Conservation (phyloP, 2,888 invertebrate species). For the Epirrita christyi region DNA sequence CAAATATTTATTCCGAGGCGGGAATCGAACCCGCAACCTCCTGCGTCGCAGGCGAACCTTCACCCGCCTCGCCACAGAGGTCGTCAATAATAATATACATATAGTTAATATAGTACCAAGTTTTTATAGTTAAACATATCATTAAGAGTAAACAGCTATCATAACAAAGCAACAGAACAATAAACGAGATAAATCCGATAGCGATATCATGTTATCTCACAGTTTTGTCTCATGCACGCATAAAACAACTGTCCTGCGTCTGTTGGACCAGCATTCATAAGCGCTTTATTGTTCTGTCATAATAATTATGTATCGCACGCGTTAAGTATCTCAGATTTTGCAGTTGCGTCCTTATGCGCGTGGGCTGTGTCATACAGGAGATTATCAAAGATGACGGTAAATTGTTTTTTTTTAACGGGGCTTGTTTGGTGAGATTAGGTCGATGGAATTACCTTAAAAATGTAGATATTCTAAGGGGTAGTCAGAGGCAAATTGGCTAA, state of each 20-base stretch:
- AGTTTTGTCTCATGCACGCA: slow-evolving; percentile 37
- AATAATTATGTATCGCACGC: slow-evolving; percentile 74
- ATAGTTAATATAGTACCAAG: too few species aligned
- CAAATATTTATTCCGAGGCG: too few species aligned
- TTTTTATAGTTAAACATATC: not conserved
- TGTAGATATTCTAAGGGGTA: too few species aligned
- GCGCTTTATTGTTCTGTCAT: slow-evolving; percentile 67
- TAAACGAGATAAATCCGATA: slow-evolving; percentile 62
- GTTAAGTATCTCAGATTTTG: slow-evolving; percentile 66
- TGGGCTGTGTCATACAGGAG: slow-evolving; percentile 19
- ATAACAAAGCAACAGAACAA: slow-evolving; percentile 51
- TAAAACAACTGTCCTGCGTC: slow-evolving; percentile 59
- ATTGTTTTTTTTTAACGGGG: slow-evolving; percentile 31
- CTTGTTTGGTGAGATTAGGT: too few species aligned
- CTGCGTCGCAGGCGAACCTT: too few species aligned
- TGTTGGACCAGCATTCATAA: slow-evolving; percentile 49
- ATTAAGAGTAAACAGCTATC: slow-evolving; percentile 12
- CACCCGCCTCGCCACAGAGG: too few species aligned
- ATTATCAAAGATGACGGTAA: slow-evolving; percentile 23
- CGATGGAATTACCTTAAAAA: too few species aligned
- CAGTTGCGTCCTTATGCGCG: slow-evolving; percentile 54
- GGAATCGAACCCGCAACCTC: too few species aligned
- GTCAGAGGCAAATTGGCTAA: too few species aligned
- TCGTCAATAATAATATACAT: too few species aligned
- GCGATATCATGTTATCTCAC: slow-evolving; percentile 54